Percentiles rank a stretch among this genome's conserved stretches.
These are phyloP conservation scores for Heliconius aoede DNA, from an alignment of 2,888 invertebrate genomes.

Conservation along the genomic window DNA sequence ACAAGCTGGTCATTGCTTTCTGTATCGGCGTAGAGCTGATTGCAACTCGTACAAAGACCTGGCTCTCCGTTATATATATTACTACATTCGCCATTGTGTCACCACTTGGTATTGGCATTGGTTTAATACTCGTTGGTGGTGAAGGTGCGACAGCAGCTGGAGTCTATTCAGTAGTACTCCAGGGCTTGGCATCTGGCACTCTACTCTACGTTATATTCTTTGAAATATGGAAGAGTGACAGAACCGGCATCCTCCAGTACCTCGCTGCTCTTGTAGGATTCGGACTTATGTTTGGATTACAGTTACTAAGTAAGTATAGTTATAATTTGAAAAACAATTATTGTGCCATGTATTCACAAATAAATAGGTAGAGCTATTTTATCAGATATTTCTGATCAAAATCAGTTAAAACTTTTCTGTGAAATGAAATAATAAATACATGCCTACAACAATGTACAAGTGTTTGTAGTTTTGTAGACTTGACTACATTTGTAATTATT, in stretches of 20 bases:
- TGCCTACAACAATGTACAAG: too few relatives aligned
- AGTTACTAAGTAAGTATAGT: constrained; percentile 82
- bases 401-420: not conserved
- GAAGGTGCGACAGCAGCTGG: constrained; percentile 83
- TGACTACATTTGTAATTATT: too few relatives aligned
- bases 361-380: not conserved
- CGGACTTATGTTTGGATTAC: constrained; percentile 88
- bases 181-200: constrained; percentile 96
- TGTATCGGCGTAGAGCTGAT: constrained; percentile 94
- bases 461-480: too few relatives aligned
- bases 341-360: not conserved
- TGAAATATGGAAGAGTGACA: constrained; percentile 89
- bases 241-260: constrained; percentile 86
- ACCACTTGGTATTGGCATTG: constrained; percentile 91
- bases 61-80: constrained; percentile 86
- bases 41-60: constrained; percentile 86
- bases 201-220: constrained; percentile 98
- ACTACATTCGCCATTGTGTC: constrained; percentile 91
- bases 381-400: not conserved
- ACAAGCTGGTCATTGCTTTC: constrained; percentile 94
- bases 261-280: constrained; percentile 87
- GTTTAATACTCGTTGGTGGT: constrained; percentile 86
- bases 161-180: constrained; percentile 86
- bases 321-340: not conserved
- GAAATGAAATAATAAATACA: too few relatives aligned